A percentile compares a stretch with the other conserved stretches of the same genome.
Evolutionary conservation across 2,797 vertebrate species (phyloP).

Genomic region (Onychomys torridus): DNA sequence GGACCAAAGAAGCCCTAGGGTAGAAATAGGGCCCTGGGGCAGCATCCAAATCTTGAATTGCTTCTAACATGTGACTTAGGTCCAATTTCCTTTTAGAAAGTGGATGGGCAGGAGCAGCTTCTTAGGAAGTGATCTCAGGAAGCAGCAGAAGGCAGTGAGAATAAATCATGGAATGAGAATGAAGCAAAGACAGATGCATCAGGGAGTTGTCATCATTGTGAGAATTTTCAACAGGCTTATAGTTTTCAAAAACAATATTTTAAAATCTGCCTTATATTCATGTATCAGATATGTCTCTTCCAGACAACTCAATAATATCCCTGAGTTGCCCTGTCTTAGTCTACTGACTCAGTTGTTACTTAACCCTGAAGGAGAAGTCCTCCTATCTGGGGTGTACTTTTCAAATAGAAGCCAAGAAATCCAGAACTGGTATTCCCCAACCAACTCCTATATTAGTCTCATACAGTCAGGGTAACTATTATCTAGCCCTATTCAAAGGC

Average conservation of each 20-base stretch:
- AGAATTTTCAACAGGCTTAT: background rate
- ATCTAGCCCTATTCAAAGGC: background rate
- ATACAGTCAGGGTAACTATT: background rate
- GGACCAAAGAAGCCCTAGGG: background rate
- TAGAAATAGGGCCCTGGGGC: background rate
- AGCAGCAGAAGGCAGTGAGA: background rate
- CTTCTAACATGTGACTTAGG: background rate
- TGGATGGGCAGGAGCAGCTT: background rate
- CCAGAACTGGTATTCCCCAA: background rate
- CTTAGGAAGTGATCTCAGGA: background rate
- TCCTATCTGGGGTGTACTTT: background rate
- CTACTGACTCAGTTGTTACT: background rate
- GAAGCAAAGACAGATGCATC: background rate
- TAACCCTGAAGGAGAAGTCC: background rate
- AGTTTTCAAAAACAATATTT: background rate
- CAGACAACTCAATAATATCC: background rate
- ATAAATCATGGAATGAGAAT: background rate
- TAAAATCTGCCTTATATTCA: background rate
- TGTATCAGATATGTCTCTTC: background rate
- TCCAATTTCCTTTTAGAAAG: background rate
- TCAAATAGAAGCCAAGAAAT: background rate
- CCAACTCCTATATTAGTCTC: background rate
- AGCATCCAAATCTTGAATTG: background rate
- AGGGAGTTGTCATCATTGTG: background rate
- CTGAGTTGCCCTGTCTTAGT: background rate